Conservation (phyloP, 2,797 vertebrate species). For the Gambelia wislizenii region DNA sequence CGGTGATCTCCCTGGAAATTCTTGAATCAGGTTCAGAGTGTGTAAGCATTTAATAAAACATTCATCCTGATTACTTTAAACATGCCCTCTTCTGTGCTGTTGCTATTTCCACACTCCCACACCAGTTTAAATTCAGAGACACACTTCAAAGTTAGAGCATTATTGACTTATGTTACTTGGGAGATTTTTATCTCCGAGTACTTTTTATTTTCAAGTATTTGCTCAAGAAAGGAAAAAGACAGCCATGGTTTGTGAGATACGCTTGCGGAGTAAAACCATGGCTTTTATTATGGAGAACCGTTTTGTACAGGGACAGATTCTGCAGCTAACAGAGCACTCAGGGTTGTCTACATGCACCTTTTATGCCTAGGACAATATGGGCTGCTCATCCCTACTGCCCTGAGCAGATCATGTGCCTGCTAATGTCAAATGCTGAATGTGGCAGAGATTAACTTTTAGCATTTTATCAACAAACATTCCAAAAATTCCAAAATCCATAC, state of each 20-base stretch:
- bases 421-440: too few relatives aligned
- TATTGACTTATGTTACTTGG: background rate
- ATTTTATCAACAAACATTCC: background rate
- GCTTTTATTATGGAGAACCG: background rate
- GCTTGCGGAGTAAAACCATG: background rate
- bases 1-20: background rate
- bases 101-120: slow-evolving; percentile 6
- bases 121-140: background rate
- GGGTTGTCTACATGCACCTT: background rate
- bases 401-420: background rate
- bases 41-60: slow-evolving; percentile 24
- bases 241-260: background rate
- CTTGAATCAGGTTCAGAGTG: background rate
- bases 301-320: slow-evolving; percentile 12
- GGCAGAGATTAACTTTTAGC: background rate
- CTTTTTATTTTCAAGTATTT: slow-evolving; percentile 28
- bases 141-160: background rate
- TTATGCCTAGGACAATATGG: background rate
- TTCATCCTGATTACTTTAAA: slow-evolving; percentile 14
- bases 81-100: background rate
- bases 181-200: background rate
- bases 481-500: too few relatives aligned
- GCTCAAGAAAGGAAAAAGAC: slow-evolving; percentile 6
- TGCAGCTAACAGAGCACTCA: background rate
- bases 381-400: background rate